phyloP scores from a whole-genome alignment of 1,140 invertebrate species.

The Brachystomella parvula region DNA sequence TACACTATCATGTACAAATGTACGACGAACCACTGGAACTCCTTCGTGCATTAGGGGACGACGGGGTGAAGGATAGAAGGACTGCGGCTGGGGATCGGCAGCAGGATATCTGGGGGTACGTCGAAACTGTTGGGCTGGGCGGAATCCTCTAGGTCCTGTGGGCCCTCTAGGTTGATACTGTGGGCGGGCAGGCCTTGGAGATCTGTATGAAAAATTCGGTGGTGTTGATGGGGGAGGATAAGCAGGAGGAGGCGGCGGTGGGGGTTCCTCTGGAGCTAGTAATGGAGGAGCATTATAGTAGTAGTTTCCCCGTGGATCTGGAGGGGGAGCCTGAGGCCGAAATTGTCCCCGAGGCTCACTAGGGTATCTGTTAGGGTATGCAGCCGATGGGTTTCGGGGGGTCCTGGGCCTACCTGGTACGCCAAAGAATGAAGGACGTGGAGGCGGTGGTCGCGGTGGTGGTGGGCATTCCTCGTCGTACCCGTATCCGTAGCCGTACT shows the following conservation, averaged over 20 bases:
- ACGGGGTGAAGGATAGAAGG: not conserved
- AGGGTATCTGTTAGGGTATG: too few relatives aligned
- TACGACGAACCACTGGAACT: not conserved
- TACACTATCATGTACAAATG: not conserved
- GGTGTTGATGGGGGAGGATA: not conserved
- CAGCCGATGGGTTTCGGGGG: too few relatives aligned
- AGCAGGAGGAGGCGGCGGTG: not conserved
- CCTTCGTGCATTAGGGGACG: conserved; percentile 7
- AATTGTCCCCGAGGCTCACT: too few relatives aligned
- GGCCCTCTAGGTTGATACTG: not conserved
- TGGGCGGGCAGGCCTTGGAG: not conserved
- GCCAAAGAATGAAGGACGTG: too few relatives aligned
- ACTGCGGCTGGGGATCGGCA: not conserved
- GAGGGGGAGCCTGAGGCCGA: too few relatives aligned
- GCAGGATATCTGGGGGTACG: not conserved
- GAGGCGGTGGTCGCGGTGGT: too few relatives aligned
- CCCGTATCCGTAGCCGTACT: too few relatives aligned
- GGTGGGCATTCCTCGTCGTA: too few relatives aligned
- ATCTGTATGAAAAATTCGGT: not conserved
- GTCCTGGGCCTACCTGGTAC: too few relatives aligned
- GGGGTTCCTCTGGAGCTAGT: conserved; percentile 2
- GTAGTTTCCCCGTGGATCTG: conserved; percentile 5
- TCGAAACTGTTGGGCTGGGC: not conserved
- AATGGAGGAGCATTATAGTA: conserved; percentile 5
- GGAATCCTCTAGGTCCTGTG: not conserved